Evolutionary conservation across 2,888 invertebrate genomes (phyloP), one percentile per base, ranked within the genome.

Genomic region (Alentia gelatinosa): DNA sequence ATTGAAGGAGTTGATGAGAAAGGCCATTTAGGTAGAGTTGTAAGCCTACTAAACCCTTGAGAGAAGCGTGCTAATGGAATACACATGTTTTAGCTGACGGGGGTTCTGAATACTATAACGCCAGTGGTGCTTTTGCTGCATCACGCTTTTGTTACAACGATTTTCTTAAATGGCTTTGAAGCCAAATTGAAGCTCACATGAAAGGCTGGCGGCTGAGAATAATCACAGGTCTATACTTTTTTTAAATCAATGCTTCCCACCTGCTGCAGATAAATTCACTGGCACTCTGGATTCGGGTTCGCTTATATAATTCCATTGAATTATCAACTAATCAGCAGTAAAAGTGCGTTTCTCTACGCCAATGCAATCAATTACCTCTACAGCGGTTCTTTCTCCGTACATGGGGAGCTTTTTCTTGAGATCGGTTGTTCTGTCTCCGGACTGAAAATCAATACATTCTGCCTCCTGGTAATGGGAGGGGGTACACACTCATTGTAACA

Each of bases 361-460:
- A 30, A 68, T 68, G 68, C 68, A 68, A 68, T 68, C 68, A 68
- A 68, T 68, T 68, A 68, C 68, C n/a, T n/a, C n/a, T n/a, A n/a
- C n/a, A n/a, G n/a, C n/a, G n/a, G n/a, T n/a, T n/a, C n/a, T n/a
- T n/a, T n/a, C n/a, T n/a, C n/a, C n/a, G n/a, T n/a, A n/a, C n/a
- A n/a, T n/a, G n/a, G n/a, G n/a, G n/a, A n/a, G n/a, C n/a, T n/a
- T n/a, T n/a, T n/a, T n/a, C n/a, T n/a, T n/a, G n/a, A n/a, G n/a
- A n/a, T n/a, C n/a, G n/a, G n/a, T n/a, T n/a, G n/a, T n/a, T n/a
- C n/a, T n/a, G n/a, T n/a, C n/a, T n/a, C n/a, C n/a, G n/a, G n/a
- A n/a, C n/a, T n/a, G n/a, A n/a, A n/a, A n/a, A n/a, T n/a, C n/a
- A n/a, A n/a, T n/a, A n/a, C n/a, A n/a, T n/a, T n/a, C n/a, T n/a